Evolutionary conservation across 2,888 invertebrate species (phyloP).

Genomic region (Drosophila hamatofila): DNA sequence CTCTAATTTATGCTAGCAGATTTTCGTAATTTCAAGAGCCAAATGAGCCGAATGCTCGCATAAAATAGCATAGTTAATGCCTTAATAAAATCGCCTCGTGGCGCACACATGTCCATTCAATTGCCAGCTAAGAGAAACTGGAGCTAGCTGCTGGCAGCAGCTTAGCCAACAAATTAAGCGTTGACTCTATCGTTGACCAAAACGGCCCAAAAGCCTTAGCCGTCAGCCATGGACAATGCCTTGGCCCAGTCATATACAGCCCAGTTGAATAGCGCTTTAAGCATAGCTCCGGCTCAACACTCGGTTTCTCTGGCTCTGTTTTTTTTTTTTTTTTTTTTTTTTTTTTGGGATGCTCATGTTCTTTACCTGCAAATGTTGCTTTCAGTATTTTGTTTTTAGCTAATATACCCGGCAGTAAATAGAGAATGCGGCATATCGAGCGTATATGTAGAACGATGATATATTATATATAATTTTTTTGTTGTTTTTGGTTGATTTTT

Average conservation of each 20-base stretch:
- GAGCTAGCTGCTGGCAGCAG: slow-evolving; percentile 14
- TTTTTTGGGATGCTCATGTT: slow-evolving; percentile 7
- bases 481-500: not conserved
- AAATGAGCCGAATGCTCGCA: slow-evolving; percentile 50
- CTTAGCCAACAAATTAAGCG: slow-evolving; percentile 70
- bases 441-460: not conserved
- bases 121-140: slow-evolving; percentile 19
- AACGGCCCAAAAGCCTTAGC: slow-evolving; percentile 9
- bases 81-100: slow-evolving; percentile 63
- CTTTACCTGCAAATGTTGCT: slow-evolving; percentile 48
- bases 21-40: slow-evolving; percentile 16
- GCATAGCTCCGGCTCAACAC: slow-evolving; percentile 52
- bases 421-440: not conserved
- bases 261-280: slow-evolving; percentile 60
- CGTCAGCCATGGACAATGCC: slow-evolving; percentile 20
- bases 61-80: slow-evolving; percentile 72
- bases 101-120: slow-evolving; percentile 26
- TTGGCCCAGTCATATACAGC: slow-evolving; percentile 25
- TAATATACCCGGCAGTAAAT: slow-evolving; percentile 27
- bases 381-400: slow-evolving; percentile 24
- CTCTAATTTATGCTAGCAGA: slow-evolving; percentile 22
- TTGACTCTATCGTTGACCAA: slow-evolving; percentile 39
- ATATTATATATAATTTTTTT: not conserved
- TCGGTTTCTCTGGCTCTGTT: not conserved
- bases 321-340: not conserved